Evolutionary conservation across 2,797 vertebrate genomes (phyloP).

Genomic region (Phrynocephalus vlangalii): DNA sequence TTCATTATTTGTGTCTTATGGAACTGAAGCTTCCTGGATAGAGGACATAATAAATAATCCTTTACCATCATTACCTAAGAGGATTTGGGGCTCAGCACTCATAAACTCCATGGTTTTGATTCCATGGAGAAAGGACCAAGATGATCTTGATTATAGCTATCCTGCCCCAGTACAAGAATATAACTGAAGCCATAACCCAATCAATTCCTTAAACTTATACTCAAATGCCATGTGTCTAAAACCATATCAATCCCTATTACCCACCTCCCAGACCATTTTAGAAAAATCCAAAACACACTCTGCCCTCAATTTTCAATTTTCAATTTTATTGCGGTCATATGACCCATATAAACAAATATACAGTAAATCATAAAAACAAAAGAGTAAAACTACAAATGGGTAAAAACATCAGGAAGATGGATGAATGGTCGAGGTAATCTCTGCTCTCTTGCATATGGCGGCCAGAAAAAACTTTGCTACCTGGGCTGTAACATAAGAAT

Average conservation of each 20-base stretch:
- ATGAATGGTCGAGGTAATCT: no score
- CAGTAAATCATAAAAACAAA: no score
- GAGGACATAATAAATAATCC: not conserved
- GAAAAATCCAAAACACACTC: conserved; percentile 5
- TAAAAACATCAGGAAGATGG: no score
- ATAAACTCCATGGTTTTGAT: not conserved
- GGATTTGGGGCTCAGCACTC: not conserved
- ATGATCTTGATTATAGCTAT: not conserved
- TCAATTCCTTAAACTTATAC: not conserved
- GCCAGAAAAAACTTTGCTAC: no score
- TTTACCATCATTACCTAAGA: not conserved
- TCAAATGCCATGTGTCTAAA: conserved; percentile 12
- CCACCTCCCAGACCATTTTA: not conserved
- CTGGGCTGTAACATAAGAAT: no score
- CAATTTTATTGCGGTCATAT: no score
- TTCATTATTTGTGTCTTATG: no score
- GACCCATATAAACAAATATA: no score
- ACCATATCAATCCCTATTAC: conserved; percentile 29
- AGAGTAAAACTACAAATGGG: no score
- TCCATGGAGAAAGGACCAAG: not conserved
- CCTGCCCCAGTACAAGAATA: not conserved
- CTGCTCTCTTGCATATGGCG: no score
- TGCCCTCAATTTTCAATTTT: not conserved
- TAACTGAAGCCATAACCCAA: conserved; percentile 11
- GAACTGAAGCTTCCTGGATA: no score